Evolutionary conservation across 2,113 vertebrate species (phyloP).

Genomic region (Sarotherodon lohbergeri): DNA sequence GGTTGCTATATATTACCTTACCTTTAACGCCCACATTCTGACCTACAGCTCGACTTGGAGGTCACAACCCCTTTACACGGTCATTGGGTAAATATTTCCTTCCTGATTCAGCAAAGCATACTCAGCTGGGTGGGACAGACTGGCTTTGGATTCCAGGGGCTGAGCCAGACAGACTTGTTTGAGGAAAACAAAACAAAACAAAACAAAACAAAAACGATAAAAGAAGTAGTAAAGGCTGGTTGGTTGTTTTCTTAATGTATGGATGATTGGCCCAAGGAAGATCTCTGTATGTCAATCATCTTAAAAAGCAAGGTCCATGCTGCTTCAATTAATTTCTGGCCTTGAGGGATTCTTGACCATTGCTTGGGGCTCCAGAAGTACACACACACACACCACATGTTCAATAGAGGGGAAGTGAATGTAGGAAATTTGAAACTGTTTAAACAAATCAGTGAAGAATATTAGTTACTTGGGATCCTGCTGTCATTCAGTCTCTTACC

Average conservation of each 20-base stretch:
- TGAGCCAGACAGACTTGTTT: constrained; percentile 28
- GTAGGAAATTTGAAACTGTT: constrained; percentile 64
- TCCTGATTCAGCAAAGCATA: constrained; percentile 29
- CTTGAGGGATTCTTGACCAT: constrained; percentile 22
- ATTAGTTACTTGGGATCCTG: constrained; percentile 51
- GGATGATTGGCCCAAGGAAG: background rate
- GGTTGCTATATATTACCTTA: constrained; percentile 28
- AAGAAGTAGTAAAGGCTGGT: background rate
- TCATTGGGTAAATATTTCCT: constrained; percentile 56
- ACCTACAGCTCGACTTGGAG: constrained; percentile 33
- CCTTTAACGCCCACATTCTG: constrained; percentile 32
- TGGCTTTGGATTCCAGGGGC: background rate
- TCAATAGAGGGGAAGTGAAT: background rate
- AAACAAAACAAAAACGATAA: background rate
- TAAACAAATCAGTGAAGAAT: constrained; percentile 68
- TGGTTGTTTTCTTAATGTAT: background rate
- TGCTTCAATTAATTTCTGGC: constrained; percentile 53
- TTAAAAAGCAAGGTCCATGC: constrained; percentile 23
- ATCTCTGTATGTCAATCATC: constrained; percentile 14
- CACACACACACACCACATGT: constrained; percentile 45
- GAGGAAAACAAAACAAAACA: constrained; percentile 19
- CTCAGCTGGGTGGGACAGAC: background rate
- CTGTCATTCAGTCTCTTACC: constrained; percentile 45
- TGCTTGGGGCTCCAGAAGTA: constrained; percentile 12
- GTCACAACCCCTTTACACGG: constrained; percentile 48